These are phyloP conservation scores for Xenopus laevis DNA, from an alignment of 2,113 vertebrate genomes.

Conservation along the genomic window DNA sequence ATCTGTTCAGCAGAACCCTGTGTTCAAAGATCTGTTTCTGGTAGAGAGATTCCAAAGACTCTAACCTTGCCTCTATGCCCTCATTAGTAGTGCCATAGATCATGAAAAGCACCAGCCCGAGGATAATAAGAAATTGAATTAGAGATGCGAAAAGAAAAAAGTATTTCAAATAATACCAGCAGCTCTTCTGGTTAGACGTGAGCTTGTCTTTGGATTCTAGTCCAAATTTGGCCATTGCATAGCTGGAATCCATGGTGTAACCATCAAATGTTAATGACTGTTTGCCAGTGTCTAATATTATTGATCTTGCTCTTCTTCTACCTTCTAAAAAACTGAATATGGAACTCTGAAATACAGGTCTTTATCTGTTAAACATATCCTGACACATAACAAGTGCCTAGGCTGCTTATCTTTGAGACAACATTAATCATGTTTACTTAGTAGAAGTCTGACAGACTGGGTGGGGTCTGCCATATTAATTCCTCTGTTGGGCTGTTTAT, in stretches of 20 bases:
- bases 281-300: too few relatives aligned
- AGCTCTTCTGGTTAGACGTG: slow-evolving; percentile 55
- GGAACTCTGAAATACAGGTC: not conserved
- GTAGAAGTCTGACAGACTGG: slow-evolving; percentile 4
- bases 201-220: slow-evolving; percentile 60
- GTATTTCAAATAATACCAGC: slow-evolving; percentile 75
- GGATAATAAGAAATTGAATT: slow-evolving; percentile 89
- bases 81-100: slow-evolving; percentile 80
- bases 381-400: too few relatives aligned
- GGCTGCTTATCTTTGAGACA: too few relatives aligned
- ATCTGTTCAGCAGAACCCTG: slow-evolving; percentile 57
- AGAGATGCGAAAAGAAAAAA: slow-evolving; percentile 87
- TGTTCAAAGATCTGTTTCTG: slow-evolving; percentile 29
- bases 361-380: not conserved
- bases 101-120: slow-evolving; percentile 91
- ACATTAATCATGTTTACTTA: slow-evolving; percentile 7
- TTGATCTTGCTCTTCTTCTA: not conserved
- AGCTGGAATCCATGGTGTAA: slow-evolving; percentile 72
- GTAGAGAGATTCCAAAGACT: slow-evolving; percentile 62
- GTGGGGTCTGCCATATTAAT: slow-evolving; percentile 7
- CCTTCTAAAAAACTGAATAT: too few relatives aligned
- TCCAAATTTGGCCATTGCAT: slow-evolving; percentile 68
- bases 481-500: slow-evolving; percentile 53
- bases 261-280: too few relatives aligned
- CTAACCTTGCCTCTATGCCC: slow-evolving; percentile 67